Evolutionary conservation across 2,888 invertebrate species (phyloP), one percentile per base, ranked within the genome.

Genomic region (Cheilosia grossa): DNA sequence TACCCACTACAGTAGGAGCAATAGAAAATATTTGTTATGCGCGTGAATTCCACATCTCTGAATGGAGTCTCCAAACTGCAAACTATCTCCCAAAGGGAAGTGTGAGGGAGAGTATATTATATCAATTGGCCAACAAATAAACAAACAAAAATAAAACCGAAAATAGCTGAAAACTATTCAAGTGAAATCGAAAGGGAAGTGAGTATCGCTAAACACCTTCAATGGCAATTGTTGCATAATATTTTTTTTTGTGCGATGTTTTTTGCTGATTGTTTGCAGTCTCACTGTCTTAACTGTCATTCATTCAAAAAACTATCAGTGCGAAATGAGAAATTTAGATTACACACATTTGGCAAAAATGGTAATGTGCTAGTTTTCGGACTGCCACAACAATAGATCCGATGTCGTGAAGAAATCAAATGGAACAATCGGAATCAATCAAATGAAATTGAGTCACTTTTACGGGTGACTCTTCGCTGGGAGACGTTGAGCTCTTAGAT

Each of bases 111-210:
- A 77, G 69, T 77, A 69, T 69, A 47, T 69, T 69, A 47, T 69
- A 69, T 61, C 67, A 53, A 69, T 47, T 42, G 19, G 24, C 21
- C 58, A 42, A 61, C 58, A 42, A 61, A 44, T 67, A 47, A 63
- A 70, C 17, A 53, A 40, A 1, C 13, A 64, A 44, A 40, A 10
- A 21, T 24, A 59, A 58, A 64, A 37, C 24, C 33, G 44, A 30
- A 56, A 33, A 27, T 21, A 17, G 44, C 4, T 24, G 49, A 33
- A 51, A 53, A 63, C 10, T 21, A 73, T 30, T 54, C 17, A 33
- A 67, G 78, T 78, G 82, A 82, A 82, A 78, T 82, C 82, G 56
- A 82, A 82, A 64, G 78, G 82, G 82, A 82, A 82, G 73, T 67
- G 78, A 66, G 54, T 69, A 70, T 78, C 69, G 54, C 27, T 47